Conservation (phyloP, 2,113 vertebrate species). For the Centrocercus urophasianus region DNA sequence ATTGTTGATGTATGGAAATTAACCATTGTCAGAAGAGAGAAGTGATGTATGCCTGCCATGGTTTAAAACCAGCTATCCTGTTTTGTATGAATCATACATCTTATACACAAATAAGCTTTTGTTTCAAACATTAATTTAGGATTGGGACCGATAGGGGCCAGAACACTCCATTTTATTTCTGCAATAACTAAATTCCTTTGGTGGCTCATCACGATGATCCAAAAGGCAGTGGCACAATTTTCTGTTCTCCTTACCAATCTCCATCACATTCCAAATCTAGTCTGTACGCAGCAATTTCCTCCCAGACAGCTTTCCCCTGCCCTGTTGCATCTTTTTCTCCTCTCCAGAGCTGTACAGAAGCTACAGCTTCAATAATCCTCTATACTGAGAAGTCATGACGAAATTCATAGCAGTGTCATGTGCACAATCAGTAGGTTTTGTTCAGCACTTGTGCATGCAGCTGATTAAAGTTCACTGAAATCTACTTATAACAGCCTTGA, state of each 20-base stretch:
- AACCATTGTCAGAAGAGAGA: rapidly evolving
- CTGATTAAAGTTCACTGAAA: neutral
- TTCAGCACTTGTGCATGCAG: neutral
- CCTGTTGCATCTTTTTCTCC: neutral
- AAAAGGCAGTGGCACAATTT: neutral
- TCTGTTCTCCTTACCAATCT: neutral
- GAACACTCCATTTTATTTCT: neutral
- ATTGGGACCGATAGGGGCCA: neutral
- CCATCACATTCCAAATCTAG: neutral
- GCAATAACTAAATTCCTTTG: neutral
- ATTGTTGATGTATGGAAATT: neutral
- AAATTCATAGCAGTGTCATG: neutral
- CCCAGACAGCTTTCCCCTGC: neutral
- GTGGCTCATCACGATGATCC: neutral
- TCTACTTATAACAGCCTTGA: neutral
- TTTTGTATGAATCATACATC: neutral
- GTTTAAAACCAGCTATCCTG: neutral
- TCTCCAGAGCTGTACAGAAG: neutral
- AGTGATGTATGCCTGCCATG: neutral
- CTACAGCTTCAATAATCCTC: neutral
- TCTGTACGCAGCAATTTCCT: neutral
- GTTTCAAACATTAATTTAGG: neutral
- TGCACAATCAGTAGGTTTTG: neutral
- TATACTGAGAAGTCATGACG: neutral
- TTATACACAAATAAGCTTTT: neutral